Base-by-base conservation (phyloP, 2,113 vertebrate species). In the Pontoporia blainvillei region DNA sequence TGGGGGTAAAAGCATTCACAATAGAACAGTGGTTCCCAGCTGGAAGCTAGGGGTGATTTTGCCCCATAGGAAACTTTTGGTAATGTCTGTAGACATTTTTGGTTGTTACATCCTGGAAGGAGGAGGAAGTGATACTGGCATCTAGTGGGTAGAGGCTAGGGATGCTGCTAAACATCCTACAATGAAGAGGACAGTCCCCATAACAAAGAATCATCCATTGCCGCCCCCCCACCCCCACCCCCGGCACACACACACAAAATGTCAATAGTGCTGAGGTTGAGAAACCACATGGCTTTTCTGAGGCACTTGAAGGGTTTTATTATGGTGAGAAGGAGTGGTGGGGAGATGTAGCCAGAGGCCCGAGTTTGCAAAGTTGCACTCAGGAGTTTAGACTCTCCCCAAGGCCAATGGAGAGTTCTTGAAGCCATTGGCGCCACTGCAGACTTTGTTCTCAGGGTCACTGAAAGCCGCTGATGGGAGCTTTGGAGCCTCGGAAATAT, bases 281-380 rank as follows among this genome's bases (percentile, higher is more conserved):
- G 64, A 34, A 72, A n/a, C 20, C 12, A 61, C 9, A 1, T n/a
- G 49, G 8, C 15, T 44, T 25, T 59, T 4, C 8, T 31, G 29
- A 79, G 41, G 31, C 52, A 11, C 52, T 7, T 34, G 27, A n/a
- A 81, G 29, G 27, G 18, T 79, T 79, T 86, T 61, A 41, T 49
- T 36, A 6, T 6, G 76, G 8, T 21, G 67, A 46, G 52, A 66
- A 81, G 27, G n/a, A 3, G 9, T 10, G 46, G 15, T 3, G 20
- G 27, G 76, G 62, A 34, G 61, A 20, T 41, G 21, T 13, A 54
- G 31, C 44, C 34, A 13, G 25, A 72, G 44, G 39, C 29, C 6
- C 0, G 17, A 29, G 44, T 0, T 0, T 6, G 52, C 7, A 0
- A 29, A 36, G n/a, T 2, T 54, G 81, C 29, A 3, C 3, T 27